These are phyloP conservation scores for Lamellibrachia satsuma DNA, from an alignment of 2,888 invertebrate genomes.

Conservation along the genomic window DNA sequence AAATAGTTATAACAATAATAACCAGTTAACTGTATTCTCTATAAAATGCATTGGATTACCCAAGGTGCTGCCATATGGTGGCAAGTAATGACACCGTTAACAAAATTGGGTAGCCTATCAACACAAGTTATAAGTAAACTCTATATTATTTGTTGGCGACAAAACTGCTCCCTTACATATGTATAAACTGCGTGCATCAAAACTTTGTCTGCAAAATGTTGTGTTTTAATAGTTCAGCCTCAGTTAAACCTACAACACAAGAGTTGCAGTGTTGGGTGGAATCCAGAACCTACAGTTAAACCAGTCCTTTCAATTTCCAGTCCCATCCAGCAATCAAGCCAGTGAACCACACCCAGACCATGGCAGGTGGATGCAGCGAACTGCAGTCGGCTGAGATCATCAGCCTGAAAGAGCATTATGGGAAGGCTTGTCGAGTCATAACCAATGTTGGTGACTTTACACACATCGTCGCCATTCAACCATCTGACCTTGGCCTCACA, in stretches of 20 bases:
- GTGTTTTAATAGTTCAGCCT: background rate
- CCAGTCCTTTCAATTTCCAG: background rate
- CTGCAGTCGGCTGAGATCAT: slow-evolving; percentile 23
- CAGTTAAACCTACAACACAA: background rate
- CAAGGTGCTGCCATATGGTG: too few relatives aligned
- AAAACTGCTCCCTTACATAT: too few relatives aligned
- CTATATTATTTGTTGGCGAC: too few relatives aligned
- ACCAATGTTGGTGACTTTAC: slow-evolving; percentile 51
- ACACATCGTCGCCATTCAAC: slow-evolving; percentile 53
- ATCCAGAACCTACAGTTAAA: background rate
- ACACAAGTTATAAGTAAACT: too few relatives aligned
- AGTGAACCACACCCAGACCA: background rate
- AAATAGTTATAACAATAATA: too few relatives aligned
- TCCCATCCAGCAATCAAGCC: background rate
- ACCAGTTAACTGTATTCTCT: too few relatives aligned
- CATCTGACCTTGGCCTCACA: slow-evolving; percentile 50
- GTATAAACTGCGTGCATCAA: too few relatives aligned
- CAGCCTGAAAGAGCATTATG: slow-evolving; percentile 24
- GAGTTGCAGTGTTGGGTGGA: background rate
- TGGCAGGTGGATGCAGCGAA: background rate
- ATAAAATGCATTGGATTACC: too few relatives aligned
- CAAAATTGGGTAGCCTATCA: too few relatives aligned
- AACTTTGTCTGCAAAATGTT: background rate
- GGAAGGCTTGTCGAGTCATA: slow-evolving; percentile 44
- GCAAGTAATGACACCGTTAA: too few relatives aligned